Evolutionary conservation across 2,113 vertebrate genomes (phyloP).

Genomic region (Heterocephalus glaber): DNA sequence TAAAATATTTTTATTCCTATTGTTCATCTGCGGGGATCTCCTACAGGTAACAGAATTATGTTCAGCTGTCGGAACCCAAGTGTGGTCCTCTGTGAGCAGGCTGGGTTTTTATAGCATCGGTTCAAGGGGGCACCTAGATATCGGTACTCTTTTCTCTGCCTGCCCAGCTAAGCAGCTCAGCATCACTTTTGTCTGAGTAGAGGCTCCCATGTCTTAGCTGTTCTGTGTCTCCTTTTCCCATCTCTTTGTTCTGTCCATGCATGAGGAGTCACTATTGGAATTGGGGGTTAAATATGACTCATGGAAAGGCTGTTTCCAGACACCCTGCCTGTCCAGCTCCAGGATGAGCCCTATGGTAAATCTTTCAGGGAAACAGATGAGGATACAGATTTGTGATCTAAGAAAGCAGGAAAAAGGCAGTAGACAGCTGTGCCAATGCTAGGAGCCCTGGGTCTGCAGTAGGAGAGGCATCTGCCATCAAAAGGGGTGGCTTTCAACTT

Average conservation of each 20-base stretch:
- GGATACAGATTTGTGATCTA: not conserved
- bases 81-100: not conserved
- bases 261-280: not conserved
- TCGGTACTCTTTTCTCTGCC: not conserved
- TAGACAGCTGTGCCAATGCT: not conserved
- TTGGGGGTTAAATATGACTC: not conserved
- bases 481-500: not conserved
- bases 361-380: not conserved
- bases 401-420: not conserved
- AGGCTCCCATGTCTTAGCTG: not conserved
- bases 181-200: not conserved
- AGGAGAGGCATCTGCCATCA: not conserved
- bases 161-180: not conserved
- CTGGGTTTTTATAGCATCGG: not conserved
- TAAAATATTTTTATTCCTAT: slow-evolving; percentile 7
- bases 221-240: not conserved
- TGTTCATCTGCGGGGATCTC: not conserved
- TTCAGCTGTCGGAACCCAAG: not conserved
- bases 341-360: not conserved
- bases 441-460: not conserved
- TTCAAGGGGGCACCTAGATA: not conserved
- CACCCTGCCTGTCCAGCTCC: not conserved
- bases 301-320: not conserved
- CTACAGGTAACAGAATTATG: not conserved
- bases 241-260: not conserved